Conservation (phyloP, 2,797 vertebrate species). For the Threskiornis aethiopicus region DNA sequence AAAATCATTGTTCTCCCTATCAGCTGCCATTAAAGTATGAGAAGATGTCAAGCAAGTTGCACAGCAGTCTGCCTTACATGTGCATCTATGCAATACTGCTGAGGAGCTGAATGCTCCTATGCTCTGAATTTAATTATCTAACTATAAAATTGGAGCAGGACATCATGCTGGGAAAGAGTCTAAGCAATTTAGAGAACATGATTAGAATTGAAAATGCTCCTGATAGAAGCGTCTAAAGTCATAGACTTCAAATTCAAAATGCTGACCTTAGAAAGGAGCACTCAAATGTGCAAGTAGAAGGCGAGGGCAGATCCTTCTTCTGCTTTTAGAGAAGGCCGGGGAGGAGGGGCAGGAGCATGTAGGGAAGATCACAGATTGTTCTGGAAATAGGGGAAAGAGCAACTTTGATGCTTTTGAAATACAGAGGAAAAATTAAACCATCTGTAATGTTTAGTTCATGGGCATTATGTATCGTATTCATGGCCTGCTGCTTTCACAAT, state of each 20-base stretch:
- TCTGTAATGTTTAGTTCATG: not conserved
- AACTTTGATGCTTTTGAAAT: not conserved
- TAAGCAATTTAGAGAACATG: not conserved
- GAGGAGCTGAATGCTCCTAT: not conserved
- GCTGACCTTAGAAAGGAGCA: not conserved
- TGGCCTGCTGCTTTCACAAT: not conserved
- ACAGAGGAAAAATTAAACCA: not conserved
- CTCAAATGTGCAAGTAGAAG: rapidly evolving
- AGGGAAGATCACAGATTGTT: not conserved
- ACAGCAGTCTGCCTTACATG: not conserved
- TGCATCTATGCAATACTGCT: not conserved
- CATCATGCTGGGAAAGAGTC: conserved; percentile 13
- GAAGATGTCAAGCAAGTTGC: not conserved
- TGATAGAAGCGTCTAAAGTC: not conserved
- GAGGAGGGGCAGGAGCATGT: not conserved
- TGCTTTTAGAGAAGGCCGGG: not conserved
- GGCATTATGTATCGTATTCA: not conserved
- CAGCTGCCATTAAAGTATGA: not conserved
- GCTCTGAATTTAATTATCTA: not conserved
- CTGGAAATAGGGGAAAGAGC: not conserved
- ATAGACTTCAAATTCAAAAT: not conserved
- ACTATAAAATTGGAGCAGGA: not conserved
- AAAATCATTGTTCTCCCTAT: not conserved
- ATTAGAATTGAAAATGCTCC: conserved; percentile 1
- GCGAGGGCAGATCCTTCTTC: not conserved